Percentiles rank a stretch among this genome's conserved stretches.
These are phyloP conservation scores for Otis tarda DNA, from an alignment of 2,113 vertebrate species.

Conservation along the genomic window DNA sequence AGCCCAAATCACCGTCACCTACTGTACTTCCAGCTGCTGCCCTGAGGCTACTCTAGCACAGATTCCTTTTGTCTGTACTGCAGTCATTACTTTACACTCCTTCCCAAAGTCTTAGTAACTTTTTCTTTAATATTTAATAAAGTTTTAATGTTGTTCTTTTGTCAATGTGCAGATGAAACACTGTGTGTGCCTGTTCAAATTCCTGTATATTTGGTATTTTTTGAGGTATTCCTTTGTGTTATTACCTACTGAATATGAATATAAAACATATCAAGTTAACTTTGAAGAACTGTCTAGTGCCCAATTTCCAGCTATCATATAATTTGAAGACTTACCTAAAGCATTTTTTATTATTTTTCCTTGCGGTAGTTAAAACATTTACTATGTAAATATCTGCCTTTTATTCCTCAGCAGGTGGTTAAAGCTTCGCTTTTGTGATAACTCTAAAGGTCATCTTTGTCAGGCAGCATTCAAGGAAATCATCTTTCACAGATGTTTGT, in stretches of 20 bases:
- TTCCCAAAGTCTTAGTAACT: not conserved
- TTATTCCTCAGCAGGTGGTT: slow-evolving; percentile 2
- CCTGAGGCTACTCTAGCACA: not conserved
- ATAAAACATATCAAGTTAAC: not conserved
- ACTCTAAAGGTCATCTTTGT: slow-evolving; percentile 25
- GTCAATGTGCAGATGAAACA: not conserved
- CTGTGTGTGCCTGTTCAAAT: not conserved
- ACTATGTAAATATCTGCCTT: not conserved
- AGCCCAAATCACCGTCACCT: not conserved
- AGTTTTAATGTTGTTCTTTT: not conserved
- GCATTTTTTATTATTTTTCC: not conserved
- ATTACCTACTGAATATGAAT: not conserved
- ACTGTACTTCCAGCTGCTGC: not conserved
- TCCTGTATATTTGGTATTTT: not conserved
- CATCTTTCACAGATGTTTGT: slow-evolving; percentile 36
- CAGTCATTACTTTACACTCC: not conserved
- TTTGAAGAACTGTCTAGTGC: not conserved
- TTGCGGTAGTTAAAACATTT: not conserved
- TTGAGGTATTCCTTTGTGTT: not conserved
- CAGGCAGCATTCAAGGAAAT: slow-evolving; percentile 9
- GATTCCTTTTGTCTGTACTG: not conserved
- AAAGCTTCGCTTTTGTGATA: not conserved
- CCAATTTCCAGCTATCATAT: not conserved
- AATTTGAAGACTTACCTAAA: not conserved
- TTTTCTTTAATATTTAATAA: not conserved